Evolutionary conservation across 2,113 vertebrate genomes (phyloP).

Genomic region (Megalops atlanticus): DNA sequence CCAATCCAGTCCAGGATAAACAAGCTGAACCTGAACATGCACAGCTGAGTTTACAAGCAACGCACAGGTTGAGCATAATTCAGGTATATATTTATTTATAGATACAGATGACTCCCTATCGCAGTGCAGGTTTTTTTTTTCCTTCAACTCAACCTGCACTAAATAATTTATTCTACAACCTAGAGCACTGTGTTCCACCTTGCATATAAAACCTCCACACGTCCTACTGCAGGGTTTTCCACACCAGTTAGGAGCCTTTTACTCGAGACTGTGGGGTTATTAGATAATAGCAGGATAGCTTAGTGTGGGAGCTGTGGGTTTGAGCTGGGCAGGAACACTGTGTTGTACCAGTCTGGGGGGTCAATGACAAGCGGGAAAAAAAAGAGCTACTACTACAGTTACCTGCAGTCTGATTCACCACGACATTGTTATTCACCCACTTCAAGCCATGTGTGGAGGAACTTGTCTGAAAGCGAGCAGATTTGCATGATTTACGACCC

Average conservation of each 20-base stretch:
- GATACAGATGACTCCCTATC: slow-evolving; percentile 14
- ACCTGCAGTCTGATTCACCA: neutral
- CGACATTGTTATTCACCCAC: neutral
- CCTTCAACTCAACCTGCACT: slow-evolving; percentile 5
- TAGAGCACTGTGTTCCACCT: neutral
- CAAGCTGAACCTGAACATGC: neutral
- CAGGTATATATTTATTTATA: neutral
- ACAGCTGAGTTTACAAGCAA: neutral
- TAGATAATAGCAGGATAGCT: neutral
- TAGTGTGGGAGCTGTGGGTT: neutral
- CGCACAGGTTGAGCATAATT: neutral
- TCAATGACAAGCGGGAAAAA: neutral
- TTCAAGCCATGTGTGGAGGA: neutral
- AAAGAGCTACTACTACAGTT: neutral
- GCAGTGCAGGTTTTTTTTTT: neutral
- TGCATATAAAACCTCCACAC: slow-evolving; percentile 14
- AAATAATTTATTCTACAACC: slow-evolving; percentile 25
- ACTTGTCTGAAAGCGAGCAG: neutral
- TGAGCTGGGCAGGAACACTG: neutral
- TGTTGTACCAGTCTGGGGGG: neutral
- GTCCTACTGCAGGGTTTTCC: slow-evolving; percentile 19
- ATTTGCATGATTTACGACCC: neutral
- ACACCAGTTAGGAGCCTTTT: neutral
- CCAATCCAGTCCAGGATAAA: neutral
- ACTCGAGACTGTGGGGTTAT: neutral